phyloP scores from a whole-genome alignment of 1,140 invertebrate species.

The Drosophila pseudoananassae region DNA sequence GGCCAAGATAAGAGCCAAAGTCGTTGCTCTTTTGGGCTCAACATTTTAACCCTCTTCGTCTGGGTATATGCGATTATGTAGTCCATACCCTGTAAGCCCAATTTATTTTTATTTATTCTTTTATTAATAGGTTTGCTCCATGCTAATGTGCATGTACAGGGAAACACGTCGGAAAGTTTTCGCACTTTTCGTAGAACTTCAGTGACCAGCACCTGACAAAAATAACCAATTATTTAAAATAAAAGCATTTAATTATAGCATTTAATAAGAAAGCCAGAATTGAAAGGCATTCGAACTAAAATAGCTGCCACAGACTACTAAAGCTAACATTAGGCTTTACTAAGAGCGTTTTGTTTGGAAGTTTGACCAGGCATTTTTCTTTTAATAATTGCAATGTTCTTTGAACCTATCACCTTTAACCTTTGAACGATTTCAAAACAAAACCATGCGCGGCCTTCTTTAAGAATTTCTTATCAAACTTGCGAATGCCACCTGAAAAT shows the following conservation, averaged over 20 bases:
- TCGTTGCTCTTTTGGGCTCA: conserved; percentile 35
- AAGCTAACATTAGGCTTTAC: conserved; percentile 27
- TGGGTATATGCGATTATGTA: background rate
- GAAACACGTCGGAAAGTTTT: background rate
- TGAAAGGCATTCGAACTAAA: conserved; percentile 4
- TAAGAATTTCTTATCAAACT: conserved; percentile 12
- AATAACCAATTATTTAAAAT: conserved; percentile 53
- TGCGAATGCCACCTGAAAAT: conserved; percentile 6
- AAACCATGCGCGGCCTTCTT: conserved; percentile 2
- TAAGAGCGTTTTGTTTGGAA: conserved; percentile 31
- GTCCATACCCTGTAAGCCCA: background rate
- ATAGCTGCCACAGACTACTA: conserved; percentile 10
- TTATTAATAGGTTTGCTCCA: background rate
- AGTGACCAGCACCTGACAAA: conserved; percentile 25
- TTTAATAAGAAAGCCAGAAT: no score
- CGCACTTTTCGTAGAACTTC: conserved; percentile 9
- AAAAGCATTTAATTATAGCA: conserved; percentile 47
- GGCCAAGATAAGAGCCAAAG: conserved; percentile 14
- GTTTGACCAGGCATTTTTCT: background rate
- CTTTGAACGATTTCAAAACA: conserved; percentile 15
- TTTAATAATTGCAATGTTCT: conserved; percentile 56
- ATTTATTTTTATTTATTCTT: background rate
- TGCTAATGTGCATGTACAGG: no score
- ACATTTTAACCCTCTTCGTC: background rate
- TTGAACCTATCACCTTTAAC: conserved; percentile 51